Percentiles rank a stretch among this genome's conserved stretches.
Evolutionary conservation across 2,797 vertebrate species (phyloP).

Genomic region (Semotilus atromaculatus): DNA sequence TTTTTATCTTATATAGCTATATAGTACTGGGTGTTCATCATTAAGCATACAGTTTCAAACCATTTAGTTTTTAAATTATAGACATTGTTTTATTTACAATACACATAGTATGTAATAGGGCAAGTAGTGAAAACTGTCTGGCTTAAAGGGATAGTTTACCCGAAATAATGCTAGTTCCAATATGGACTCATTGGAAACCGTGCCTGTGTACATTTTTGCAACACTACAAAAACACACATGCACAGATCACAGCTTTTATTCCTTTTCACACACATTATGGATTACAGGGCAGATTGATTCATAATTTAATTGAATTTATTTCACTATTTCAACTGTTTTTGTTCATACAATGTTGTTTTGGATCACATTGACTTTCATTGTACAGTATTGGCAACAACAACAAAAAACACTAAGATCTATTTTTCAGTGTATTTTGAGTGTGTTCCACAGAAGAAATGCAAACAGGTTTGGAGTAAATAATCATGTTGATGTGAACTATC

Average conservation of each 20-base stretch:
- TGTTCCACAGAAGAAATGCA: background rate
- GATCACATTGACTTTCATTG: background rate
- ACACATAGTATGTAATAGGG: background rate
- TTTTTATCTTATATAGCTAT: background rate
- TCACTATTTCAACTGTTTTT: background rate
- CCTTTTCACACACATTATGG: background rate
- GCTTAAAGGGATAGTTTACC: background rate
- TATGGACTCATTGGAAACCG: background rate
- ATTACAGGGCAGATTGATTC: background rate
- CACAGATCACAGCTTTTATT: background rate
- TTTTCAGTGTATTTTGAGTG: background rate
- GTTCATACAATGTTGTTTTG: background rate
- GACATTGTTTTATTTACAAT: conserved; percentile 4
- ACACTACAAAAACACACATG: background rate
- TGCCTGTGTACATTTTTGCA: background rate
- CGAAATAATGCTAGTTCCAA: background rate
- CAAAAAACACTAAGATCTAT: background rate
- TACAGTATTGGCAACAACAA: background rate
- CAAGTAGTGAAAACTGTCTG: background rate
- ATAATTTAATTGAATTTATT: background rate
- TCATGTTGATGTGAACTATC: background rate
- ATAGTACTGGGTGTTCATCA: conserved; percentile 8
- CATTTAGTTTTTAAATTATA: conserved; percentile 11
- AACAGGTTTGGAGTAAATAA: background rate
- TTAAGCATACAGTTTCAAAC: background rate